phyloP scores from a whole-genome alignment of 1,140 invertebrate species.

The Cyclargus thomasi region DNA sequence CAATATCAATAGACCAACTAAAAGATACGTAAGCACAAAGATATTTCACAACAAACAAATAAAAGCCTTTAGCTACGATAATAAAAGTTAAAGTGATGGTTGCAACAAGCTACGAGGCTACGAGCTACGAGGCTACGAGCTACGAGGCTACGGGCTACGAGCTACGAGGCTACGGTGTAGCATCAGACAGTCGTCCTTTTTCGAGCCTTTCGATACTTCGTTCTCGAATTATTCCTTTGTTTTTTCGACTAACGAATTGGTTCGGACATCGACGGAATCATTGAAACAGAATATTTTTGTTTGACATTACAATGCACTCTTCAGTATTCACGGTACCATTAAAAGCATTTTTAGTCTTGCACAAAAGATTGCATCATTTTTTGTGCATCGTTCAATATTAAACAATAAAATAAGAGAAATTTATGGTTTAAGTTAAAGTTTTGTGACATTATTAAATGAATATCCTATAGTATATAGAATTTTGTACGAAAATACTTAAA shows the following conservation, averaged over 20 bases:
- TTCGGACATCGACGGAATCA: slow-evolving; percentile 42
- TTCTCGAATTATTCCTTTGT: slow-evolving; percentile 62
- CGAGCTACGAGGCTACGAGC: slow-evolving; percentile 40
- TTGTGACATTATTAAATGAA: no score
- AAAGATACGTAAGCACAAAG: background rate
- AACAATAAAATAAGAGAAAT: no score
- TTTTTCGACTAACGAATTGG: slow-evolving; percentile 62
- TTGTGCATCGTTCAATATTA: background rate
- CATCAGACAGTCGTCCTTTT: background rate
- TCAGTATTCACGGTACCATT: background rate
- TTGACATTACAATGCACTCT: slow-evolving; percentile 3
- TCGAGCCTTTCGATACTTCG: slow-evolving; percentile 38
- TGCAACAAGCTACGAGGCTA: slow-evolving; percentile 37
- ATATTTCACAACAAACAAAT: slow-evolving; percentile 30
- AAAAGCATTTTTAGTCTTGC: background rate
- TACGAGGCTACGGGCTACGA: slow-evolving; percentile 29
- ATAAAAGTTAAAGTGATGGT: slow-evolving; percentile 41
- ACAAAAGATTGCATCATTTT: background rate
- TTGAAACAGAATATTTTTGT: slow-evolving; percentile 1
- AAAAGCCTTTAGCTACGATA: slow-evolving; percentile 49
- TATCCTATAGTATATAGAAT: no score
- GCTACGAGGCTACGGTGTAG: slow-evolving; percentile 21
- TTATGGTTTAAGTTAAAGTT: no score
- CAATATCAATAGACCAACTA: background rate
- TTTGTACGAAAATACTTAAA: no score